These are phyloP conservation scores for Gastrophysa polygoni DNA, from an alignment of 2,888 invertebrate genomes.

Conservation along the genomic window DNA sequence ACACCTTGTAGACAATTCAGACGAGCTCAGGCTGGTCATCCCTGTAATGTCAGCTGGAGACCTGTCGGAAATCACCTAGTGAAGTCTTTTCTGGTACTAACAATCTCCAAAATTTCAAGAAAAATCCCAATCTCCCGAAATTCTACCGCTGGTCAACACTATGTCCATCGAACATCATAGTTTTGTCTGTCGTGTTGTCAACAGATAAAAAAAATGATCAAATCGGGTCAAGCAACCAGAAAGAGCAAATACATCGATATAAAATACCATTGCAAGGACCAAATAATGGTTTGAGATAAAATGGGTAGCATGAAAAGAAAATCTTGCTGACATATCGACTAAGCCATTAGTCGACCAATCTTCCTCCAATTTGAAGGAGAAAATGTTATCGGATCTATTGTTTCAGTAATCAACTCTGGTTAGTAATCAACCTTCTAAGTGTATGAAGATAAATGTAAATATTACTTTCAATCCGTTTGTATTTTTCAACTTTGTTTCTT, in stretches of 20 bases:
- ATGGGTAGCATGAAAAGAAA: background rate
- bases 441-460: background rate
- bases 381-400: background rate
- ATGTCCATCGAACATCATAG: too few species aligned
- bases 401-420: background rate
- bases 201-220: conserved; percentile 3
- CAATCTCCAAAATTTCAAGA: too few species aligned
- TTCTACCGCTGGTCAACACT: too few species aligned
- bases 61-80: too few species aligned
- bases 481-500: background rate
- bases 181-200: too few species aligned
- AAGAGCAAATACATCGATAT: background rate
- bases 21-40: too few species aligned
- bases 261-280: background rate
- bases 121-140: too few species aligned
- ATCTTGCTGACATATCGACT: background rate
- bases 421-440: background rate
- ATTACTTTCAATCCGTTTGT: background rate
- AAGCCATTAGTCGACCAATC: background rate
- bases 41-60: too few species aligned
- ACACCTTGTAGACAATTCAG: too few species aligned
- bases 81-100: too few species aligned
- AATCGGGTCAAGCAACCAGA: background rate
- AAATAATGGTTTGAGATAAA: background rate
- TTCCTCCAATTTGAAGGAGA: background rate